These are phyloP conservation scores for Linepithema humile DNA, from an alignment of 1,140 invertebrate species.

Conservation along the genomic window DNA sequence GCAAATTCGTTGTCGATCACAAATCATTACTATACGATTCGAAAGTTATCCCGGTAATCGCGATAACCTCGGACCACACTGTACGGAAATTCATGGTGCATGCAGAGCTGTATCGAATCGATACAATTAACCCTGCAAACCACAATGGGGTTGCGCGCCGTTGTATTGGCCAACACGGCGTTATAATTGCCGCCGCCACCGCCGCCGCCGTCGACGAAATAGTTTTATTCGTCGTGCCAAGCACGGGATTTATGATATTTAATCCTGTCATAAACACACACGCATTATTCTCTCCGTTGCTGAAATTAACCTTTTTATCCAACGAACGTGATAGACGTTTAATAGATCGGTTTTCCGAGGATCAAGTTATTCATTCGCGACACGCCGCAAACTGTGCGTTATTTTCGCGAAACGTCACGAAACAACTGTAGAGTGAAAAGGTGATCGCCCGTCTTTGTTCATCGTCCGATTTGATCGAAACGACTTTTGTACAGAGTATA, in stretches of 20 bases:
- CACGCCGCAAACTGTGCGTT: not conserved
- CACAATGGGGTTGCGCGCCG: constrained; percentile 56
- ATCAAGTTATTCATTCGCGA: constrained; percentile 14
- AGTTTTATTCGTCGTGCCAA: constrained; percentile 27
- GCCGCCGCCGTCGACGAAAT: not conserved
- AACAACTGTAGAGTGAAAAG: not conserved
- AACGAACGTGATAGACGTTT: constrained; percentile 26
- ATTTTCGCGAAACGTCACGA: constrained; percentile 11
- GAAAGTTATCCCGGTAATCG: constrained; percentile 64
- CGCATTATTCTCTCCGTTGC: constrained; percentile 25
- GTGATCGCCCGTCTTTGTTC: not conserved
- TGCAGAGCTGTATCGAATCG: constrained; percentile 64
- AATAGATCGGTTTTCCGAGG: constrained; percentile 31
- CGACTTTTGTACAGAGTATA: not conserved
- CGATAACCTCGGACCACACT: constrained; percentile 54
- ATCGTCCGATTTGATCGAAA: not conserved
- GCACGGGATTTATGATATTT: constrained; percentile 23
- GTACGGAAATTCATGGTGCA: constrained; percentile 64
- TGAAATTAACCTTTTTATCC: constrained; percentile 47
- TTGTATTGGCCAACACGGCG: constrained; percentile 49
- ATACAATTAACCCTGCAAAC: constrained; percentile 66
- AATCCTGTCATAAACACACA: constrained; percentile 10
- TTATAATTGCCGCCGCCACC: constrained; percentile 50
- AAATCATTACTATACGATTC: constrained; percentile 62
- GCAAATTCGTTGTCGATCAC: constrained; percentile 52